These are phyloP conservation scores for Chionoecetes opilio DNA, from an alignment of 1,140 invertebrate species.

Conservation along the genomic window DNA sequence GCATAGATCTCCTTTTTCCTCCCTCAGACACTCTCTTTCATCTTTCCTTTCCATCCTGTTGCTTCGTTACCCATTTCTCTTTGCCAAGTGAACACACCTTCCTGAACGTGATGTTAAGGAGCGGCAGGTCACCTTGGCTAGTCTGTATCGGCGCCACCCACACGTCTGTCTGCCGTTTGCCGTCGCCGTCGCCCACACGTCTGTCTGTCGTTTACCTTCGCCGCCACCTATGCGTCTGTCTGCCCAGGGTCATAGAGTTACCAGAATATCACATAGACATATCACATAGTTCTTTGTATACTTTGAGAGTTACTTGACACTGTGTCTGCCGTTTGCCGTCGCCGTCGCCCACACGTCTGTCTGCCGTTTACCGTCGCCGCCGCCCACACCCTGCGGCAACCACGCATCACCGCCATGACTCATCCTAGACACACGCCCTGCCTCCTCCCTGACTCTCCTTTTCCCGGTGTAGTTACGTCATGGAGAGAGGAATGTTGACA, in stretches of 20 bases:
- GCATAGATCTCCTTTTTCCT: no score
- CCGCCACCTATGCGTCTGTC: neutral
- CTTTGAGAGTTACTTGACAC: no score
- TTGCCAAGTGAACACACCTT: no score
- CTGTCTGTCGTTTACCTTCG: neutral
- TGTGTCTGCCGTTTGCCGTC: neutral
- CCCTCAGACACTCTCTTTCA: no score
- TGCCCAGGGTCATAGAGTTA: no score
- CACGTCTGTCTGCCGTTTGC: neutral
- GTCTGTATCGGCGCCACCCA: neutral
- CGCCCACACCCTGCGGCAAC: neutral
- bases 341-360: neutral
- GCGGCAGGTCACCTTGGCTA: constrained; percentile 1
- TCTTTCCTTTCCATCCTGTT: no score
- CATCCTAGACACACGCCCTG: neutral
- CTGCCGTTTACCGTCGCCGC: neutral
- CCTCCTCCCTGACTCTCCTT: neutral
- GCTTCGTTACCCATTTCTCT: no score
- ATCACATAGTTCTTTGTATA: no score
- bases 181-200: neutral
- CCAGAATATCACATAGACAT: no score
- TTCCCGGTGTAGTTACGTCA: neutral
- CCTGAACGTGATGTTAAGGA: no score
- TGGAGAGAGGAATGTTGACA: no score
- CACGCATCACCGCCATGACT: neutral